Percentiles rank a stretch among this genome's conserved stretches.
These are phyloP conservation scores for Diglossa brunneiventris DNA, from an alignment of 2,113 vertebrate genomes.

Conservation along the genomic window DNA sequence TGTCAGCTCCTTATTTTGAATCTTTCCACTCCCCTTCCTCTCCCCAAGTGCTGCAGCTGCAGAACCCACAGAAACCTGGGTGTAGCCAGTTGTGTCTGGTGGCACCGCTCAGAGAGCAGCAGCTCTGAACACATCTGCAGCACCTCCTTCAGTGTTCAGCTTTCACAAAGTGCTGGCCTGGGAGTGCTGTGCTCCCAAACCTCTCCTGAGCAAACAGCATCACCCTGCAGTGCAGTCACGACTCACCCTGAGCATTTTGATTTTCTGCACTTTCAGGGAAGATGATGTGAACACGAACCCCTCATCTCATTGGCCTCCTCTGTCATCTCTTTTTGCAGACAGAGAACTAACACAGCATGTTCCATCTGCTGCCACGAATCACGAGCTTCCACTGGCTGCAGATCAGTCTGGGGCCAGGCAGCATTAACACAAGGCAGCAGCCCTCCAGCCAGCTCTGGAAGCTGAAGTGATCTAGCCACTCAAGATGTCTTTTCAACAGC, in stretches of 20 bases:
- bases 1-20: background rate
- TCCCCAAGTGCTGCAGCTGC: background rate
- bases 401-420: background rate
- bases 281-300: background rate
- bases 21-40: background rate
- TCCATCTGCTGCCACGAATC: background rate
- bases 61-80: background rate
- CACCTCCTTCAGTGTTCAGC: background rate
- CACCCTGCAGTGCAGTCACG: background rate
- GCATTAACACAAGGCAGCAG: background rate
- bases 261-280: background rate
- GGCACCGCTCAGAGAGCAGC: background rate
- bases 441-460: background rate
- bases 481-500: background rate
- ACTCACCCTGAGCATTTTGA: background rate
- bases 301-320: background rate
- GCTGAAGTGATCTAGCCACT: background rate
- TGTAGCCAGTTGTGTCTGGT: background rate
- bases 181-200: background rate
- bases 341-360: background rate
- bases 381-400: background rate
- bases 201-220: background rate
- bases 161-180: background rate
- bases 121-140: background rate
- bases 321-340: background rate